phyloP scores from a whole-genome alignment of 2,113 vertebrate species.

The Pyxicephalus adspersus region DNA sequence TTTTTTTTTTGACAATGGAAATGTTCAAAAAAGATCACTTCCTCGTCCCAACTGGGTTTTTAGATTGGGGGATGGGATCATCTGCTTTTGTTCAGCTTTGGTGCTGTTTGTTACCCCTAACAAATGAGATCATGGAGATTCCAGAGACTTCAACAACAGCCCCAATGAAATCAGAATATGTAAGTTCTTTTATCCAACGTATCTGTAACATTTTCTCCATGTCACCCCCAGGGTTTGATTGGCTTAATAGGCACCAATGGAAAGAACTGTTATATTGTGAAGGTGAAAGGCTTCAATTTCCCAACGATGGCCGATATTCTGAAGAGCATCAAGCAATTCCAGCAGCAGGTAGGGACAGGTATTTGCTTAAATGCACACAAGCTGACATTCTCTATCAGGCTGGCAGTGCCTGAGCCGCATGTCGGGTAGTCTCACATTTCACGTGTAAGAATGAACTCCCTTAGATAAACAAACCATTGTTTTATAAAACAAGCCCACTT shows the following conservation, averaged over 20 bases:
- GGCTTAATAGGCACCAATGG: background rate
- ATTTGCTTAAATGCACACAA: background rate
- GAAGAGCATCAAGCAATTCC: slow-evolving; percentile 26
- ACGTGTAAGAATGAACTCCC: no score
- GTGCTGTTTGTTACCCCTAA: background rate
- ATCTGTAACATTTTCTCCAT: background rate
- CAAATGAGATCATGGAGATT: no score
- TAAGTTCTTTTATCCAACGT: background rate
- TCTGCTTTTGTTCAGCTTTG: no score
- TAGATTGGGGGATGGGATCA: no score
- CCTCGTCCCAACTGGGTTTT: no score
- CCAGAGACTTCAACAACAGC: background rate
- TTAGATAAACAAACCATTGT: no score
- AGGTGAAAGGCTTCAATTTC: background rate
- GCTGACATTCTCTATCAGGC: background rate
- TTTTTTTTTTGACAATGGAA: no score
- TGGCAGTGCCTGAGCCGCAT: background rate
- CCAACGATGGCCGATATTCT: slow-evolving; percentile 22
- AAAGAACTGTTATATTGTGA: slow-evolving; percentile 17
- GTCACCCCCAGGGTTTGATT: slow-evolving; percentile 7
- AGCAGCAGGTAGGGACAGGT: slow-evolving; percentile 1
- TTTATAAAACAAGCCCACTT: background rate
- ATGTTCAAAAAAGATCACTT: no score
- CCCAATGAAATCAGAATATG: background rate
- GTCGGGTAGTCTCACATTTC: no score